Percentiles rank a stretch among this genome's conserved stretches.
These are phyloP conservation scores for Malurus elegans DNA, from an alignment of 2,113 vertebrate species.

Conservation along the genomic window DNA sequence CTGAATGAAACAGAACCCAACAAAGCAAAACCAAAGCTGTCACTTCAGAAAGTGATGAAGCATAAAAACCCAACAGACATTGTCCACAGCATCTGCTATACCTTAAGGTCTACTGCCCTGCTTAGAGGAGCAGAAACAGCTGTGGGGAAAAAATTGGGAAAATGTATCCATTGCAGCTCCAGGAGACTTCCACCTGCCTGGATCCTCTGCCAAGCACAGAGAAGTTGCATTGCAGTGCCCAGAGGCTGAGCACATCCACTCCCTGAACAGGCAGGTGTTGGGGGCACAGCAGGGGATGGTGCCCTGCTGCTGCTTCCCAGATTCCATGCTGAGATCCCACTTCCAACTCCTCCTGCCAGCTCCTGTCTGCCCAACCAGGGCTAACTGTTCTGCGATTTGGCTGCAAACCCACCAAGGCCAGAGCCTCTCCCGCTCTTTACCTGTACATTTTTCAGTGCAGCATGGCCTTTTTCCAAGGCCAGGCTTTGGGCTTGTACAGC, in stretches of 20 bases:
- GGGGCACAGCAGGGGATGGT: accelerated
- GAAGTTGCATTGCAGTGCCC: not conserved
- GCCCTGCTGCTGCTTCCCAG: not conserved
- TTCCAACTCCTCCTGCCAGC: not conserved
- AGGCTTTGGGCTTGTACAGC: not conserved
- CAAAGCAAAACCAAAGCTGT: not conserved
- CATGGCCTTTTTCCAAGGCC: not conserved
- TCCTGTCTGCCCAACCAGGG: not conserved
- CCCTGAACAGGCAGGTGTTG: accelerated
- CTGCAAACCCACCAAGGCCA: not conserved
- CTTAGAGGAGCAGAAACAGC: not conserved
- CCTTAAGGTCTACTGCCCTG: not conserved
- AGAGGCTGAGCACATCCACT: not conserved
- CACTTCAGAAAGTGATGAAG: not conserved
- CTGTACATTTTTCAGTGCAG: not conserved
- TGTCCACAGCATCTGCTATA: not conserved
- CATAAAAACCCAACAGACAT: not conserved
- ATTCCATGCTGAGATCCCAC: not conserved
- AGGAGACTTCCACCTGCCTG: not conserved
- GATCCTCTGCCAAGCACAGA: not conserved
- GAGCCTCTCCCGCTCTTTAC: not conserved
- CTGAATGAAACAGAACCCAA: not conserved
- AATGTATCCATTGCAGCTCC: not conserved
- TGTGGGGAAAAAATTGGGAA: not conserved
- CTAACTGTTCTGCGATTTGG: not conserved